These are phyloP conservation scores for Nemurella pictetii DNA, from an alignment of 2,888 invertebrate species.

Conservation along the genomic window DNA sequence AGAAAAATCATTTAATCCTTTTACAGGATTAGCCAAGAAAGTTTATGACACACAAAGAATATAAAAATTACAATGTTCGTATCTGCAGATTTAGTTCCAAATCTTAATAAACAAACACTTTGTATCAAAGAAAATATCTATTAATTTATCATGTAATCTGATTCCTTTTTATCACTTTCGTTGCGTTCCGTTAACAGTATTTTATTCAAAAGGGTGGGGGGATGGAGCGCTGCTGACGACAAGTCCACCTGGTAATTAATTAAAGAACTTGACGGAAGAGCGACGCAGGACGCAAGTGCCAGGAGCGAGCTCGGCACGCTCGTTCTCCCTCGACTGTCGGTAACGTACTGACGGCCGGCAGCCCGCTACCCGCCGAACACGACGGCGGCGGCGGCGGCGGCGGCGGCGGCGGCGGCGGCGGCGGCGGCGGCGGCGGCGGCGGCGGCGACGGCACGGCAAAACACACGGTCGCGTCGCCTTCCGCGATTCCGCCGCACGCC, in stretches of 20 bases:
- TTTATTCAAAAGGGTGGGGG: not conserved
- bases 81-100: not conserved
- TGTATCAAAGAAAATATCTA: not conserved
- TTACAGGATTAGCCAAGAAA: not conserved
- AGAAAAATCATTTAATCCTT: slow-evolving; percentile 3
- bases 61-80: not conserved
- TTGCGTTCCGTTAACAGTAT: not conserved
- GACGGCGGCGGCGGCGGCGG: no score
- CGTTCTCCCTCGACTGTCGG: not conserved
- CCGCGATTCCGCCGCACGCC: not conserved
- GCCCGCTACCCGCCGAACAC: not conserved
- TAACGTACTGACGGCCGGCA: slow-evolving; percentile 16
- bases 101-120: not conserved
- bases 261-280: slow-evolving; percentile 1
- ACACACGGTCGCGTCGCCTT: slow-evolving; percentile 2
- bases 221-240: not conserved
- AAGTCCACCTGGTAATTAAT: slow-evolving; percentile 22
- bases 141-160: not conserved
- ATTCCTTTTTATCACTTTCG: slow-evolving; percentile 1
- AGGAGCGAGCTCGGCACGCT: not conserved
- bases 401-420: not conserved
- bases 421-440: not conserved
- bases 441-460: not conserved
- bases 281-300: not conserved
- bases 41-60: slow-evolving; percentile 11